Base-by-base conservation (phyloP, 2,888 invertebrate genomes). In the Podabrus alpinus region DNA sequence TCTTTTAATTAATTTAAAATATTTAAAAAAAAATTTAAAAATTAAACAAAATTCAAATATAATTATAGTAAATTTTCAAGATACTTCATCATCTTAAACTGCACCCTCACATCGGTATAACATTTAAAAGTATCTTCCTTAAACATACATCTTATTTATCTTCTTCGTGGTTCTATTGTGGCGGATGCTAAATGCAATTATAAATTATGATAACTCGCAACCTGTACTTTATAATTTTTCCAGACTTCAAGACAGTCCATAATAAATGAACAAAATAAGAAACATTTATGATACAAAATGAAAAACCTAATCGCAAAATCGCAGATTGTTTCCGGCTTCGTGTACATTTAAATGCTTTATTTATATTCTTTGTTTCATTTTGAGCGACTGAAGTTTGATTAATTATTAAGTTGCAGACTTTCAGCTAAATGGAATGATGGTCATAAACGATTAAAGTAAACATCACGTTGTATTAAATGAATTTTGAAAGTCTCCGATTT, bases 361-460 rank as follows among this genome's bases (percentile, higher is more conserved):
- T 77, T 77, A 78, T 77, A 76, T 78, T 78, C 78, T 79, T 78
- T 72, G 75, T 73, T 72, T 68, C 62, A 64, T 72, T 77, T 73
- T 76, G 71, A 76, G 75, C 77, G 75, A 73, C 78, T 79, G 77
- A 78, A 79, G 78, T 77, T 77, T 79, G 79, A 79, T 79, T 79
- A 79, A 79, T 79, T 79, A 79, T 73, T 64, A 72, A 73, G 73
- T 73, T 76, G 71, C 74, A 79, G 77, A 73, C 75, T 77, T 71
- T 72, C 64, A 75, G 71, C 69, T 79, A 75, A 75, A 77, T 71
- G 77, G 75, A 79, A 72, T 72, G 72, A 67, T 71, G 72, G 72
- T 74, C 72, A 74, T 79, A 77, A 77, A 75, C 70, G 68, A 73
- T 77, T 75, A 45, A 66, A 72, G 72, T 69, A 69, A 69, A 25